phyloP scores from a whole-genome alignment of 2,888 invertebrate genomes.

The Eudemis profundana region DNA sequence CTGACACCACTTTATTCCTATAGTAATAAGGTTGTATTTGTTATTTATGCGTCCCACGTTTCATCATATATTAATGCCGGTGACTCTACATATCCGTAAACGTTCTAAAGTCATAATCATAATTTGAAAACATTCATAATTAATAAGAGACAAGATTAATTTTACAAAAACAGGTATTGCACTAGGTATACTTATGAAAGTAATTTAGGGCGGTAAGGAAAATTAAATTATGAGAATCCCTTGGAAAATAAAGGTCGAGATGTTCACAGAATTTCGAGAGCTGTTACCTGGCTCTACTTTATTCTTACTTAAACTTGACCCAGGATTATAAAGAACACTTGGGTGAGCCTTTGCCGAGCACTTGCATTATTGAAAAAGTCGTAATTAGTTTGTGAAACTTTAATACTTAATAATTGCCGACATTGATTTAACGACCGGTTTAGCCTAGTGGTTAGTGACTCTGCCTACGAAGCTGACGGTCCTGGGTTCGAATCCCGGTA shows the following conservation, averaged over 20 bases:
- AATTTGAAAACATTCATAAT: slow-evolving; percentile 17
- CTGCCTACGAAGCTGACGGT: too few relatives aligned
- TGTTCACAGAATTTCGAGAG: slow-evolving; percentile 33
- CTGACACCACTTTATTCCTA: too few relatives aligned
- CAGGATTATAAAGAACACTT: slow-evolving; percentile 32
- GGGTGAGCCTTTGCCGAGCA: slow-evolving; percentile 14
- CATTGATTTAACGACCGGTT: too few relatives aligned
- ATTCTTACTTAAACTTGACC: slow-evolving; percentile 38
- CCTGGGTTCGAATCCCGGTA: too few relatives aligned
- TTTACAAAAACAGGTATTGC: slow-evolving; percentile 28
- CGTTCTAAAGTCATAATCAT: not conserved
- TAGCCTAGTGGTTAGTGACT: too few relatives aligned
- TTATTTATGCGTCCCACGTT: too few relatives aligned
- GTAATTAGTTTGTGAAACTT: slow-evolving; percentile 2
- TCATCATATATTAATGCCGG: too few relatives aligned
- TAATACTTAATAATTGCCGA: not conserved
- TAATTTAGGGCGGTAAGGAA: slow-evolving; percentile 29
- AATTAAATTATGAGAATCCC: slow-evolving; percentile 40
- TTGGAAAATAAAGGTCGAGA: slow-evolving; percentile 34
- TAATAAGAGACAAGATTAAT: slow-evolving; percentile 23
- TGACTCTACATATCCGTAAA: not conserved
- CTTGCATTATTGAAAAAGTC: slow-evolving; percentile 27
- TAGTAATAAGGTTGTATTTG: too few relatives aligned
- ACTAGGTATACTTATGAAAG: slow-evolving; percentile 28
- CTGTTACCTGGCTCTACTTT: slow-evolving; percentile 35